A percentile compares a stretch with the other conserved stretches of the same genome.
Conservation (phyloP, 2,888 invertebrate genomes). For the Phorcus lineatus region DNA sequence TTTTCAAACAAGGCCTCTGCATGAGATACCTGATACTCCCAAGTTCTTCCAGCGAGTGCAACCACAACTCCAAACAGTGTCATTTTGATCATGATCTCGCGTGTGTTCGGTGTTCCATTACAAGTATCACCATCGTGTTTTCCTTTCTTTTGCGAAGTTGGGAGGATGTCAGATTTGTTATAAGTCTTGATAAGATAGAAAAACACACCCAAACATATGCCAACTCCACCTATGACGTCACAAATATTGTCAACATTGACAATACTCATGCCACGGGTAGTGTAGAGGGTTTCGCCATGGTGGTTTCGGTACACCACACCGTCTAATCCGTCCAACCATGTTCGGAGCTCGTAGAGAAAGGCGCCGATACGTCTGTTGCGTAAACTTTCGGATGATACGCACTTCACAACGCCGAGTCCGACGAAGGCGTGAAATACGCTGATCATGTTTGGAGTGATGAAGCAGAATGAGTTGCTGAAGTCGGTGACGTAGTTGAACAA, state of each 20-base stretch:
- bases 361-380: background rate
- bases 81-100: no score
- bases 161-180: no score
- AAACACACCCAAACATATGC: background rate
- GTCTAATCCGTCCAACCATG: background rate
- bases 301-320: background rate
- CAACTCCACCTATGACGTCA: background rate
- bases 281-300: background rate
- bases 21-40: no score
- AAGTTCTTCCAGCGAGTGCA: no score
- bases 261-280: background rate
- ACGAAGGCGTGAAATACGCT: slow-evolving; percentile 85
- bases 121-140: no score
- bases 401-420: slow-evolving; percentile 84
- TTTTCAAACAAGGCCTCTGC: no score
- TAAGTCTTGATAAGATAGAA: slow-evolving; percentile 43
- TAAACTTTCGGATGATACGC: slow-evolving; percentile 81
- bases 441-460: slow-evolving; percentile 87
- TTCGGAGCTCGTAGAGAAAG: background rate
- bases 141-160: no score
- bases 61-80: no score
- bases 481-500: slow-evolving; percentile 81
- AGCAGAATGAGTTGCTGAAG: slow-evolving; percentile 78
- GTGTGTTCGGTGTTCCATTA: no score
- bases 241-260: background rate